Conservation (phyloP, 2,113 vertebrate species). For the Halichoerus grypus region DNA sequence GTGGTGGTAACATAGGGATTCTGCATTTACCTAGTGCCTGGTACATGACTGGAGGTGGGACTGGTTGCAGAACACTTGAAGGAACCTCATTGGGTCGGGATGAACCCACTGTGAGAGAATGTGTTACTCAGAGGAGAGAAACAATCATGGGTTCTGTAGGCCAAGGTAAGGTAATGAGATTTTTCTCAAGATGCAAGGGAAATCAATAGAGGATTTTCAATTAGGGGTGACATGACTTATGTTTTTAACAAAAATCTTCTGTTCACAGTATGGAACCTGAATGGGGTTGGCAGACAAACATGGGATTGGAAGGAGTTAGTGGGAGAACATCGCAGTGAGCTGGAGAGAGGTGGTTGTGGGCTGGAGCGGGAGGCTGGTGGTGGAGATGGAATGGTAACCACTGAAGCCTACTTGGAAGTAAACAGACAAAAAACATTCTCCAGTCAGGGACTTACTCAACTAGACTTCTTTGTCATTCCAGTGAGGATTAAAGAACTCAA, state of each 20-base stretch:
- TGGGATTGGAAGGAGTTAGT: neutral
- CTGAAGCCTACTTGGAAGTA: neutral
- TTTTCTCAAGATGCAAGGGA: neutral
- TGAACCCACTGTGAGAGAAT: neutral
- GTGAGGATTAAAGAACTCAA: neutral
- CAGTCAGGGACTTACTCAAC: neutral
- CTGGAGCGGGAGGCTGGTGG: neutral
- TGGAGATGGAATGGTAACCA: neutral
- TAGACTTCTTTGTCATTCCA: constrained; percentile 11
- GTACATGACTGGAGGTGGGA: neutral
- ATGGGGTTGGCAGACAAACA: neutral
- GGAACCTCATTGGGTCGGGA: neutral
- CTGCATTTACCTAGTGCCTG: too few species aligned
- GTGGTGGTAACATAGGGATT: neutral
- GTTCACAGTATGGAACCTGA: neutral
- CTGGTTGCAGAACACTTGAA: neutral
- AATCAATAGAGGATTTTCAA: neutral
- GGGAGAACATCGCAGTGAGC: neutral
- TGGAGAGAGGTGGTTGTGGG: neutral
- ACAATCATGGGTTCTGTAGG: neutral
- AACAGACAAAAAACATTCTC: neutral
- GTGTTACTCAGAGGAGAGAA: neutral
- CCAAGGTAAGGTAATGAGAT: neutral
- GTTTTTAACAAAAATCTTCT: neutral
- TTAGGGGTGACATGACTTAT: neutral